Conservation (phyloP, 1,140 invertebrate species). For the Octopus sinensis region DNA sequence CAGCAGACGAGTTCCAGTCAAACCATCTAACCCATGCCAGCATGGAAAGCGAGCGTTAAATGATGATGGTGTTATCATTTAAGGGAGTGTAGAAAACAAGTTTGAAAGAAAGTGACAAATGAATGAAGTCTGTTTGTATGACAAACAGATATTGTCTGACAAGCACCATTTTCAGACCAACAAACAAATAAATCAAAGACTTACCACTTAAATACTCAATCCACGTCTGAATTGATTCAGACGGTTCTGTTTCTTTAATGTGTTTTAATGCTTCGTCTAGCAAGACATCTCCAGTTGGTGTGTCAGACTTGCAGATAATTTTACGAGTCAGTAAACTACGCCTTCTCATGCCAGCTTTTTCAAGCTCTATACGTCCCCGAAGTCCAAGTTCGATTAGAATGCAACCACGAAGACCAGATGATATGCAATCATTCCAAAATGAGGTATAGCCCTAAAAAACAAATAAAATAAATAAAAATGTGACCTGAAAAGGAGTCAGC, state of each 20-base stretch:
- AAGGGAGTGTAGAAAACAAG: too few species aligned
- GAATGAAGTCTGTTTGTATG: too few species aligned
- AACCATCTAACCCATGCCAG: too few species aligned
- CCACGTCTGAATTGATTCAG: slow-evolving; percentile 97
- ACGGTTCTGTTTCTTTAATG: slow-evolving; percentile 82
- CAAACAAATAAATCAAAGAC: slow-evolving; percentile 33
- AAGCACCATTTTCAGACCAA: too few species aligned
- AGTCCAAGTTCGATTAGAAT: slow-evolving; percentile 96
- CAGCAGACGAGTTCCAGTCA: too few species aligned
- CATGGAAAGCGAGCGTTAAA: too few species aligned
- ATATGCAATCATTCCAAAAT: slow-evolving; percentile 99
- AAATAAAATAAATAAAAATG: background rate
- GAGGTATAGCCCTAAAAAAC: slow-evolving; percentile 91
- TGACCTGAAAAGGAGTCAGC: too few species aligned
- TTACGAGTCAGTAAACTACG: slow-evolving; percentile 80
- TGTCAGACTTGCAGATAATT: slow-evolving; percentile 72
- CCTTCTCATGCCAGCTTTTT: slow-evolving; percentile 92
- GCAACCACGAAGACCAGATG: slow-evolving; percentile 94
- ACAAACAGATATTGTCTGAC: too few species aligned
- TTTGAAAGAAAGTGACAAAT: too few species aligned
- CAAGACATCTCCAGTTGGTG: slow-evolving; percentile 94
- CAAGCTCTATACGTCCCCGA: slow-evolving; percentile 90
- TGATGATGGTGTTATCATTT: too few species aligned
- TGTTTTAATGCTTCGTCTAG: slow-evolving; percentile 98
- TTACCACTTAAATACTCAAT: slow-evolving; percentile 98